phyloP scores from a whole-genome alignment of 2,797 vertebrate genomes.

The Sphenodon punctatus region DNA sequence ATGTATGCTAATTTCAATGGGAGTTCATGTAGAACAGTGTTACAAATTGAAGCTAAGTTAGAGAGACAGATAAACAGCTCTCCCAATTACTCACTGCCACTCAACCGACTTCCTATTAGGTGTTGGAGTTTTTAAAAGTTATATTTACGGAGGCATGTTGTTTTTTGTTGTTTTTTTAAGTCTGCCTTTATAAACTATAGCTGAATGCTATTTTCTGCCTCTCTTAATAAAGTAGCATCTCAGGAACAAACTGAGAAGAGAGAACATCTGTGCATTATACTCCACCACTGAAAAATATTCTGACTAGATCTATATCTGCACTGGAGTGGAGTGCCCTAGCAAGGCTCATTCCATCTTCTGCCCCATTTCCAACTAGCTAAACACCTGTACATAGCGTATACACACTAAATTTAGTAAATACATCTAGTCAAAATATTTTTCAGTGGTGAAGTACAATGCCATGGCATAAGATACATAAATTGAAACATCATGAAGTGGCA shows the following conservation, averaged over 20 bases:
- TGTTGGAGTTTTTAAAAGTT: not conserved
- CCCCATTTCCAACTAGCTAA: no score
- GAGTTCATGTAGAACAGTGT: not conserved
- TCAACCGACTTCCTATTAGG: not conserved
- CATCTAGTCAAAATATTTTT: not conserved
- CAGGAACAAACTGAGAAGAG: not conserved
- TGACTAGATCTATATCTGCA: not conserved
- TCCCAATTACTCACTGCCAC: not conserved
- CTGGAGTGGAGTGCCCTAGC: no score
- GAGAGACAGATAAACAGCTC: not conserved
- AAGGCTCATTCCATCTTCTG: no score
- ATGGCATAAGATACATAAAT: no score
- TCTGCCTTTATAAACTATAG: not conserved
- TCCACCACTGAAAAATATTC: not conserved
- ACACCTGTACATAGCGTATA: no score
- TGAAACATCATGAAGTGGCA: not conserved
- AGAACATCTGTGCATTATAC: not conserved
- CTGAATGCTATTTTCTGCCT: not conserved
- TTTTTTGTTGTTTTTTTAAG: no score
- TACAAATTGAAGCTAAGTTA: not conserved
- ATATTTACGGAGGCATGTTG: no score
- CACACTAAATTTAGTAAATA: no score
- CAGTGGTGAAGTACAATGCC: not conserved
- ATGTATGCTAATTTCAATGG: fast-evolving
- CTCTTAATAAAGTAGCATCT: not conserved